Conservation (phyloP, 2,888 invertebrate species). For the Lycia hirtaria region DNA sequence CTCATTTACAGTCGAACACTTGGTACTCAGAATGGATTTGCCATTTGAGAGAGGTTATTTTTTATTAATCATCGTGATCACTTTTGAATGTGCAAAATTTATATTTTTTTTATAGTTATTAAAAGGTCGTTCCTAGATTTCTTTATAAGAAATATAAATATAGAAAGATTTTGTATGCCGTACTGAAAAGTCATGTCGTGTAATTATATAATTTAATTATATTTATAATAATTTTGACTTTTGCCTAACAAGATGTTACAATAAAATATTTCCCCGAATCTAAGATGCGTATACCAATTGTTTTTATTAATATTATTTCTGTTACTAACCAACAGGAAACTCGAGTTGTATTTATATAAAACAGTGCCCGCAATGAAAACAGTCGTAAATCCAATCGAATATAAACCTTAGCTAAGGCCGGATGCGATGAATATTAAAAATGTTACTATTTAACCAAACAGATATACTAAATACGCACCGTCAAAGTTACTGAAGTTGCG, state of each 20-base stretch:
- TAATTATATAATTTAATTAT: no score
- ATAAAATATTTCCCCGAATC: slow-evolving; percentile 21
- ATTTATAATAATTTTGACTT: neutral
- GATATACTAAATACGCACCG: slow-evolving; percentile 61
- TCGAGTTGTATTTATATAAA: slow-evolving; percentile 78
- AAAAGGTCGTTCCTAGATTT: no score
- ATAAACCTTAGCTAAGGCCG: slow-evolving; percentile 73
- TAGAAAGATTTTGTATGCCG: no score
- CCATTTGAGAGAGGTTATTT: no score
- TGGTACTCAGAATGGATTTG: no score
- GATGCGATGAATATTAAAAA: slow-evolving; percentile 79
- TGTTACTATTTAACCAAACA: slow-evolving; percentile 72
- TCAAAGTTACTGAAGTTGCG: slow-evolving; percentile 65
- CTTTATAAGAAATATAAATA: no score
- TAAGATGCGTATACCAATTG: slow-evolving; percentile 60
- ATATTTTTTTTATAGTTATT: no score
- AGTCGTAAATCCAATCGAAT: slow-evolving; percentile 83
- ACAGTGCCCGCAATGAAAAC: slow-evolving; percentile 82
- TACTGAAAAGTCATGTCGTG: no score
- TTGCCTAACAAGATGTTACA: slow-evolving; percentile 14
- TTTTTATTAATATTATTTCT: slow-evolving; percentile 77
- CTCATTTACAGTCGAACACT: no score
- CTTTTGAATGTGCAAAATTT: no score
- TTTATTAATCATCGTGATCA: no score
- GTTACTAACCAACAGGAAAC: slow-evolving; percentile 80